These are phyloP conservation scores for Dasypogon diadema DNA, from an alignment of 2,888 invertebrate genomes.

Conservation along the genomic window DNA sequence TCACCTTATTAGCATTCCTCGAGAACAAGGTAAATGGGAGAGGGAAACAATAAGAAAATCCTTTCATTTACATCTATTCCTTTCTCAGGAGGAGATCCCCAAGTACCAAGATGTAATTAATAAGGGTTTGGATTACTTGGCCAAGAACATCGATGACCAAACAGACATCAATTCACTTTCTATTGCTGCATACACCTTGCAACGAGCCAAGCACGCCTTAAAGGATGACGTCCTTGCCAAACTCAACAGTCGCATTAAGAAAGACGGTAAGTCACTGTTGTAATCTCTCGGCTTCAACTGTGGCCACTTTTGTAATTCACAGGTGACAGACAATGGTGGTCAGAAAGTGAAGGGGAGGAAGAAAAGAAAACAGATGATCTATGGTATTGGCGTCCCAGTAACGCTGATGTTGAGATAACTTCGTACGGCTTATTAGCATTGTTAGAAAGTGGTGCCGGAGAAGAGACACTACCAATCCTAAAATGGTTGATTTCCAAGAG, in stretches of 20 bases:
- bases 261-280: slow-evolving; percentile 66
- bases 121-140: slow-evolving; percentile 82
- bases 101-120: slow-evolving; percentile 77
- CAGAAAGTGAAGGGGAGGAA: slow-evolving; percentile 70
- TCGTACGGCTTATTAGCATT: slow-evolving; percentile 86
- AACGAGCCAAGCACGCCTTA: slow-evolving; percentile 79
- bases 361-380: slow-evolving; percentile 74
- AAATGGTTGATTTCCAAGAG: slow-evolving; percentile 81
- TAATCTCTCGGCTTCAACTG: too few species aligned
- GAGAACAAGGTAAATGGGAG: slow-evolving; percentile 74
- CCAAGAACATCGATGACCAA: slow-evolving; percentile 75
- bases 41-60: too few species aligned
- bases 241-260: slow-evolving; percentile 70
- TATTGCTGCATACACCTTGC: slow-evolving; percentile 81
- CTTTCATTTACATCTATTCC: background rate
- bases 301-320: background rate
- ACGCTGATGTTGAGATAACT: slow-evolving; percentile 84
- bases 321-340: slow-evolving; percentile 79
- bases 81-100: slow-evolving; percentile 49
- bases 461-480: slow-evolving; percentile 71
- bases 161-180: slow-evolving; percentile 82
- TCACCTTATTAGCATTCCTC: slow-evolving; percentile 79
- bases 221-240: slow-evolving; percentile 75
- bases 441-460: slow-evolving; percentile 68
- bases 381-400: slow-evolving; percentile 74